Evolutionary conservation across 2,888 invertebrate species (phyloP).

Genomic region (Nymphalis polychloros): DNA sequence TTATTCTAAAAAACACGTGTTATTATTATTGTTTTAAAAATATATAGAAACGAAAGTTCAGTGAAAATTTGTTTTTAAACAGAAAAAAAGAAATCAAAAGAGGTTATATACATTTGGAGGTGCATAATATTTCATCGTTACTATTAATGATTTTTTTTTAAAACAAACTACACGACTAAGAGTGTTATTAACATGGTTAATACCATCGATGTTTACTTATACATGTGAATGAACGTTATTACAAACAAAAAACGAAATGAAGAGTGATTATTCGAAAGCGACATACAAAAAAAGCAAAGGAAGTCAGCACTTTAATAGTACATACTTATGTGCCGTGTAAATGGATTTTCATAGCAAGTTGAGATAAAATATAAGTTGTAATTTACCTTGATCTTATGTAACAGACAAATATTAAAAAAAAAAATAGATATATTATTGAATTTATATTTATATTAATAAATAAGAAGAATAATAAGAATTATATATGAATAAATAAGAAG

Average conservation of each 20-base stretch:
- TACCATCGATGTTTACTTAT: neutral
- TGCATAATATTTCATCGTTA: neutral
- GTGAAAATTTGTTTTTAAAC: no score
- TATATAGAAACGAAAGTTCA: no score
- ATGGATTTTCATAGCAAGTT: neutral
- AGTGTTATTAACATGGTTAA: neutral
- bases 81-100: neutral
- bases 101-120: neutral
- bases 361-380: neutral
- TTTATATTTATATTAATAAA: no score
- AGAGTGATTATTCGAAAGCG: neutral
- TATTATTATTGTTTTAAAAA: no score
- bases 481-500: no score
- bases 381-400: no score
- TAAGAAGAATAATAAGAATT: no score
- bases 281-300: neutral
- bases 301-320: neutral
- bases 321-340: neutral
- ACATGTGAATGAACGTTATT: neutral
- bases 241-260: neutral
- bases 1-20: no score
- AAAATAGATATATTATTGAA: no score
- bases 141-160: neutral
- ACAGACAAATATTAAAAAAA: no score
- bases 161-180: neutral